Percentiles rank a stretch among this genome's conserved stretches.
Evolutionary conservation across 2,113 vertebrate genomes (phyloP).

Genomic region (Rutilus rutilus): DNA sequence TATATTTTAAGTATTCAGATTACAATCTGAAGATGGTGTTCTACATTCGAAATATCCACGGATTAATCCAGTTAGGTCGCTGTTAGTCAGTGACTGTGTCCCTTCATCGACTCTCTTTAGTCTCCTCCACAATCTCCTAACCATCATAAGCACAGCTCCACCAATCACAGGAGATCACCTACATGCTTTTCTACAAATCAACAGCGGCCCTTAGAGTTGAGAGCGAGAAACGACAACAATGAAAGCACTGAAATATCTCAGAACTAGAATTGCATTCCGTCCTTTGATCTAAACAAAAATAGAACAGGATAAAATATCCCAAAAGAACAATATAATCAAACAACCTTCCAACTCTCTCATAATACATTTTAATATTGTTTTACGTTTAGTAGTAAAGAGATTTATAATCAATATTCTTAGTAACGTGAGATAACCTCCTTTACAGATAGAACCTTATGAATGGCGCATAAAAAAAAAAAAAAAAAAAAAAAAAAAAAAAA

Average conservation of each 20-base stretch:
- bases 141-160: slow-evolving; percentile 4
- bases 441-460: no score
- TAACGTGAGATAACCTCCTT: no score
- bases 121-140: neutral
- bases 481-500: no score
- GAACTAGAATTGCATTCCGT: neutral
- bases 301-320: neutral
- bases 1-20: neutral
- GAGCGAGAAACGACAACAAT: neutral
- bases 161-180: neutral
- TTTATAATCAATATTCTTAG: no score
- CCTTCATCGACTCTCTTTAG: neutral
- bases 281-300: neutral
- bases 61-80: neutral
- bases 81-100: neutral
- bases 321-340: neutral
- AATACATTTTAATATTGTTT: no score
- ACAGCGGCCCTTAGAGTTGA: slow-evolving; percentile 58
- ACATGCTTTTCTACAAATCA: slow-evolving; percentile 22
- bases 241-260: neutral
- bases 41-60: neutral
- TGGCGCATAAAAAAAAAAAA: no score
- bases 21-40: neutral
- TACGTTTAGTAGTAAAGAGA: no score
- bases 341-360: neutral